Conservation (phyloP, 2,113 vertebrate genomes). For the Anhinga anhinga region DNA sequence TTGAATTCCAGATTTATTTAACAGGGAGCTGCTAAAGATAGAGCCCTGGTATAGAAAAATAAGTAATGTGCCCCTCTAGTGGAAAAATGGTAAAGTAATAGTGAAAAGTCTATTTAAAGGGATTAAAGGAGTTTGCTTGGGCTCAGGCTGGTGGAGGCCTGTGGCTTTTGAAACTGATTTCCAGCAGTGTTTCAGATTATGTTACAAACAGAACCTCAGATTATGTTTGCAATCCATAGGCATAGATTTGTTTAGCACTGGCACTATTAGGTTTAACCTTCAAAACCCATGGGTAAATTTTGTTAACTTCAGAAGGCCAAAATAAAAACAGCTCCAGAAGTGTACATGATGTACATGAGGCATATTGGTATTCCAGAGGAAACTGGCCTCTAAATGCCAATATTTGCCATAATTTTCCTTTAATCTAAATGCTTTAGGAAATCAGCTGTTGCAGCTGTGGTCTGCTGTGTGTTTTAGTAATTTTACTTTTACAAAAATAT, state of each 20-base stretch:
- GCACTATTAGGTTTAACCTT: background rate
- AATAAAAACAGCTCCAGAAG: background rate
- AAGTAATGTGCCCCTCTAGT: background rate
- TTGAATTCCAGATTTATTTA: background rate
- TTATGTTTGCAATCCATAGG: background rate
- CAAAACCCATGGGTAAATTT: background rate
- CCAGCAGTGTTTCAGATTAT: background rate
- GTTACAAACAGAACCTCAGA: background rate
- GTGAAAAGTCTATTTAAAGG: background rate
- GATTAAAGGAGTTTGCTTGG: background rate
- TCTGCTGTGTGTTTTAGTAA: background rate
- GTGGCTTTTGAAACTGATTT: background rate
- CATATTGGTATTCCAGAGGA: background rate
- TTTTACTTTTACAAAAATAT: background rate
- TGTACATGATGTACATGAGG: background rate
- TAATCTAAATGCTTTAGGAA: background rate
- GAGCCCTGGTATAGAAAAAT: background rate
- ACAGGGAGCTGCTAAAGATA: background rate
- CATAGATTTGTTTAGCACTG: background rate
- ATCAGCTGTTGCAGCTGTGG: background rate
- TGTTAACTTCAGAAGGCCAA: background rate
- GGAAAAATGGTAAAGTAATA: background rate
- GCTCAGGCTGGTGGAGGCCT: background rate
- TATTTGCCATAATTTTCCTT: background rate
- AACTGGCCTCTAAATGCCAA: background rate